Base-by-base conservation (phyloP, 1,140 invertebrate genomes). In the Phenacoccus solenopsis region DNA sequence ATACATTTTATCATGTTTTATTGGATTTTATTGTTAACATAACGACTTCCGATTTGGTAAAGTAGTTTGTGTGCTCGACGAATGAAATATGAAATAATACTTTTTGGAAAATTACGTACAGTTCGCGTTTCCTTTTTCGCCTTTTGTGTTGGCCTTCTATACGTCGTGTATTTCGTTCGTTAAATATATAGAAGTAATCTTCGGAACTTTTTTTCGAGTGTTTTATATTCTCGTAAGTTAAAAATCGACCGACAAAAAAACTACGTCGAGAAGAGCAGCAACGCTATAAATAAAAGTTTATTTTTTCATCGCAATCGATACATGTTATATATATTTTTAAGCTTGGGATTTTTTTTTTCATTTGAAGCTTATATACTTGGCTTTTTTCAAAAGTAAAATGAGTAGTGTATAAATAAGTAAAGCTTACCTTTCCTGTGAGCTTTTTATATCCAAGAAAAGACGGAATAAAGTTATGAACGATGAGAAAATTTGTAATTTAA, bases 21-120 rank as follows among this genome's bases (percentile, higher is more conserved):
- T 49, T 49, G 38, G 38, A 49, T 49, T 49, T 49, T 49, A 49
- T 49, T 49, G 38, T 49, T 49, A 49, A 49, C 38, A 49, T 49
- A 49, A 49, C 38, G 38, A 49, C 38, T 49, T 49, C 38, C 38
- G 38, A 49, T 49, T 49, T 49, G 12, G 38, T 49, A 49, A 49
- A 49, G 38, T 49, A 49, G 38, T 49, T 49, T 49, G 38, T 49
- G 38, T 49, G 38, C 20, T 49, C 38, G 38, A 49, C 38, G 20
- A 49, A 49, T 49, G 38, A 49, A 49, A 49, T 49, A 49, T 49
- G 38, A 49, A 49, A 49, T 49, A 49, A 49, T 49, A 49, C 38
- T 49, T 9, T n/a, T 49, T 10, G 16, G 20, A 49, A 49, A 49
- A 49, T 49, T 49, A 49, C 38, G 38, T 49, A 49, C 38, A n/a